These are phyloP conservation scores for Xestia rhomboidea DNA, from an alignment of 2,888 invertebrate species.

Conservation along the genomic window DNA sequence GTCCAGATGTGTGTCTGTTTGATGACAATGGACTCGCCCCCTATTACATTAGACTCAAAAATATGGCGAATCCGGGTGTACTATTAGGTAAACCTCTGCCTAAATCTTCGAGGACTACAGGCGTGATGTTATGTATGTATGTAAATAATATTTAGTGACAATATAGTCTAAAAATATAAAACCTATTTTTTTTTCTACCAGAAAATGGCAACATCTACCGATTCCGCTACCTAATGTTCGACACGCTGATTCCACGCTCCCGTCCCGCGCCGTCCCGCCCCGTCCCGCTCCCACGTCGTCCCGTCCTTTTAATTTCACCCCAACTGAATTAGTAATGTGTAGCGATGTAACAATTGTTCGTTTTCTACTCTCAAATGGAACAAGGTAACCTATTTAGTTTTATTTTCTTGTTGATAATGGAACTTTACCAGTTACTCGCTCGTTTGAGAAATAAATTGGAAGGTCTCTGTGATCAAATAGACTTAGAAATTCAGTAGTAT, in stretches of 20 bases:
- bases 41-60: background rate
- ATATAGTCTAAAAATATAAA: background rate
- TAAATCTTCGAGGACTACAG: background rate
- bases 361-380: slow-evolving; percentile 40
- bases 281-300: slow-evolving; percentile 8
- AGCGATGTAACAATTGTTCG: slow-evolving; percentile 30
- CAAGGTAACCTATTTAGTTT: slow-evolving; percentile 22
- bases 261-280: background rate
- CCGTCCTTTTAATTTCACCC: slow-evolving; percentile 60
- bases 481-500: background rate
- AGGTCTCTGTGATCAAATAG: slow-evolving; percentile 1
- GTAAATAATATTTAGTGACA: background rate
- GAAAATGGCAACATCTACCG: slow-evolving; percentile 12
- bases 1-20: background rate
- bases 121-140: background rate
- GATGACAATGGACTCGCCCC: background rate
- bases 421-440: slow-evolving; percentile 12
- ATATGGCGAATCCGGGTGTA: background rate
- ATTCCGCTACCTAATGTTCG: slow-evolving; percentile 14
- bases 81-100: background rate
- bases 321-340: slow-evolving; percentile 62
- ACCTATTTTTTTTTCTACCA: too few species aligned
- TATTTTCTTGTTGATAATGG: slow-evolving; percentile 17
- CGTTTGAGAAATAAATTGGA: slow-evolving; percentile 7
- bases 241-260: slow-evolving; percentile 17